Percentiles rank a stretch among this genome's conserved stretches.
Evolutionary conservation across 1,140 invertebrate species (phyloP).

Genomic region (Temnothorax nylanderi): DNA sequence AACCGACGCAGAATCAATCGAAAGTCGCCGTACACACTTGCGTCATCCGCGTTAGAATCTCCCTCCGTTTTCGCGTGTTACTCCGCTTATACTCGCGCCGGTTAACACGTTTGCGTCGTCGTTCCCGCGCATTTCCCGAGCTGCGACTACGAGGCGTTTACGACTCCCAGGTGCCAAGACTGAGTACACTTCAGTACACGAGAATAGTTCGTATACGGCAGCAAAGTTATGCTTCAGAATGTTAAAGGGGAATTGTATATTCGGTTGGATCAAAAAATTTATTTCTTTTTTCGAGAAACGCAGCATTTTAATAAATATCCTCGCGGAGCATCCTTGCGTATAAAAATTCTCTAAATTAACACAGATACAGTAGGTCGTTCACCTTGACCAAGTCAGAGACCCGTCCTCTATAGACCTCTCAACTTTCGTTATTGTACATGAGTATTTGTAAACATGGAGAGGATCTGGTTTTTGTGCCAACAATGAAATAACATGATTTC

Average conservation of each 20-base stretch:
- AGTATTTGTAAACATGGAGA: background rate
- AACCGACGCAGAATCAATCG: slow-evolving; percentile 71
- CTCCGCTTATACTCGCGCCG: background rate
- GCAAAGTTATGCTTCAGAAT: background rate
- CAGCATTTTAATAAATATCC: background rate
- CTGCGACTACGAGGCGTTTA: background rate
- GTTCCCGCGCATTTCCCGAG: background rate
- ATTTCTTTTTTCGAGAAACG: background rate
- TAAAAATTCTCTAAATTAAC: background rate
- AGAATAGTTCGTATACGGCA: background rate
- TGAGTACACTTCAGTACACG: background rate
- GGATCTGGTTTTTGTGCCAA: background rate
- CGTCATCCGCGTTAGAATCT: slow-evolving; percentile 63
- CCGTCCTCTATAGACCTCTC: background rate
- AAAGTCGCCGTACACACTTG: slow-evolving; percentile 67
- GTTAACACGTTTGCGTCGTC: background rate
- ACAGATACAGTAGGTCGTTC: background rate
- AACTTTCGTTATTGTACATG: background rate
- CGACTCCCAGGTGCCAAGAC: background rate
- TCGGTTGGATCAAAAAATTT: background rate
- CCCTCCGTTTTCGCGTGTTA: slow-evolving; percentile 18
- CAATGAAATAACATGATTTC: slow-evolving; percentile 1
- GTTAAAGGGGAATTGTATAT: background rate
- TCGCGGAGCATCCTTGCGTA: background rate
- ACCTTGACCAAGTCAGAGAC: background rate